Evolutionary conservation across 2,113 vertebrate genomes (phyloP), one percentile per base, ranked within the genome.

Genomic region (Pithys albifrons): DNA sequence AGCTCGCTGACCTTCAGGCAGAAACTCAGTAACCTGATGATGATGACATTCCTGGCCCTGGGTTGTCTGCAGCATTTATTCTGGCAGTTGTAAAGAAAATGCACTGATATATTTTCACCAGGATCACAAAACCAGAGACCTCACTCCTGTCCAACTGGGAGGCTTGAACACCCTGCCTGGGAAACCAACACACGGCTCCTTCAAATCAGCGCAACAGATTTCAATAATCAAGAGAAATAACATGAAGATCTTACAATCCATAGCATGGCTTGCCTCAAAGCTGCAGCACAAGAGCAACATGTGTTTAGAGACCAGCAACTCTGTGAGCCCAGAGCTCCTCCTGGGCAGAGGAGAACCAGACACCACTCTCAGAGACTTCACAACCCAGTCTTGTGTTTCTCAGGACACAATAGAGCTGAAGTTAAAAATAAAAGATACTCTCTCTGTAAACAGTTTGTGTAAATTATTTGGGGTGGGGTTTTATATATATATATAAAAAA

Each of bases 1-100:
- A 88, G 62, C 37, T n/a, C 85, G 78, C 79, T 85, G 96, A 93
- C 95, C 95, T 96, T 96, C 93, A 91, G 74, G 84, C 89, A 94
- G 93, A 96, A 93, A 85, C 41, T 77, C 86, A 57, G 83, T 66
- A 95, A 88, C 88, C 78, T 20, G 11, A 66, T 18, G 71, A 91
- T 52, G 84, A 81, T 85, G 90, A 91, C 81, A 89, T 73, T 69
- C 49, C 88, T 51, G 74, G 85, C 78, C 72, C 85, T 49, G 84
- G 87, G 70, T 23, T 33, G 52, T 46, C 89, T 12, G 79, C 75
- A 70, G 92, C 89, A 72, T 97, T 95, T 93, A 52, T 89, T 91
- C 79, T 95, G 94, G 96, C 92, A 94, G 71, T 0, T 2, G 14
- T 9, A 52, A 73, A 85, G 88, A 93, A 93, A 94, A 81, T 37